Evolutionary conservation across 2,113 vertebrate species (phyloP).

Genomic region (Corythoichthys haematopterus): DNA sequence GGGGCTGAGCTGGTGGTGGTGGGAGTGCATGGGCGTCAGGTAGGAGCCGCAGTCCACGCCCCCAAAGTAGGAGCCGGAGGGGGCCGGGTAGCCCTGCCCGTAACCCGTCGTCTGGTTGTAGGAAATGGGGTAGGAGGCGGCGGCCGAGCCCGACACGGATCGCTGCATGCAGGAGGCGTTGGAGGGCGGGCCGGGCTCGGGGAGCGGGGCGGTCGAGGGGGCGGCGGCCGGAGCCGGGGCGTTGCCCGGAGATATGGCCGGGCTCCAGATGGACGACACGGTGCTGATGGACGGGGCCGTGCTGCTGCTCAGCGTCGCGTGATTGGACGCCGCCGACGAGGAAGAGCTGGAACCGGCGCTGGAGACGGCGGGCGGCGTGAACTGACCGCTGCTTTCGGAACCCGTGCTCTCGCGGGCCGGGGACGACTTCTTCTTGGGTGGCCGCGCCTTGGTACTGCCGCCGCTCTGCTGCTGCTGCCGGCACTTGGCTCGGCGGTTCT

Average conservation of each 20-base stretch:
- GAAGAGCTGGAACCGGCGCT: constrained; percentile 87
- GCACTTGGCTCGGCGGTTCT: constrained; percentile 84
- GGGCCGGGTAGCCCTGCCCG: constrained; percentile 85
- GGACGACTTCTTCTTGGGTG: constrained; percentile 92
- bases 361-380: constrained; percentile 90
- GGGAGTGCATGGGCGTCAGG: constrained; percentile 94
- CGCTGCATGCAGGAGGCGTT: constrained; percentile 96
- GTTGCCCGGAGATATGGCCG: constrained; percentile 88
- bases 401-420: constrained; percentile 94
- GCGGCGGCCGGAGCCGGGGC: constrained; percentile 73
- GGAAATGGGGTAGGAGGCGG: constrained; percentile 86
- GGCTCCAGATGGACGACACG: constrained; percentile 94
- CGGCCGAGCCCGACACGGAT: constrained; percentile 68
- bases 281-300: constrained; percentile 83
- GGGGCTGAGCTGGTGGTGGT: constrained; percentile 76
- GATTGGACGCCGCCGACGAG: constrained; percentile 79
- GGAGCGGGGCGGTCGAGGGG: constrained; percentile 76
- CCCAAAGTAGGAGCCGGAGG: constrained; percentile 89
- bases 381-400: constrained; percentile 95
- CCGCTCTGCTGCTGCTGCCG: constrained; percentile 94
- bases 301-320: constrained; percentile 64
- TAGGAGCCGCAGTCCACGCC: constrained; percentile 96
- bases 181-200: constrained; percentile 78
- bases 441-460: constrained; percentile 82
- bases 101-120: constrained; percentile 91